Conservation (phyloP, 2,113 vertebrate species). For the Fregetta grallaria region DNA sequence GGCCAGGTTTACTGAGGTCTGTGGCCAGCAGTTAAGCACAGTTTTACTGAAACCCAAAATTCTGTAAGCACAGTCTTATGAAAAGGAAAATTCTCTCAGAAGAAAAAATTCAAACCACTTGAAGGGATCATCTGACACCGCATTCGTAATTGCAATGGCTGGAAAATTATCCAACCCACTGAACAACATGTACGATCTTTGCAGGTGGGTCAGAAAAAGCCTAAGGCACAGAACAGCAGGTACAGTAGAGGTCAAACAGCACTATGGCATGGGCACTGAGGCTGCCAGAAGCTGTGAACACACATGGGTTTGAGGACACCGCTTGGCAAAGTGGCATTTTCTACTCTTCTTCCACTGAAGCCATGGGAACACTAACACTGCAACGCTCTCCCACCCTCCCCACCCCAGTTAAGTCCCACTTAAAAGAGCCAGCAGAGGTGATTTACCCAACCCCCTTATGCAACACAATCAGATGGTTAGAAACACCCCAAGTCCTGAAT, state of each 20-base stretch:
- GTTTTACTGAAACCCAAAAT: not conserved
- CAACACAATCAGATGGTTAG: not conserved
- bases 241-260: not conserved
- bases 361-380: not conserved
- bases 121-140: not conserved
- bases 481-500: not conserved
- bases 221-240: not conserved
- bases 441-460: not conserved
- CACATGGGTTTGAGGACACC: not conserved
- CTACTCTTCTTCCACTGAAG: not conserved
- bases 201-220: constrained; percentile 18
- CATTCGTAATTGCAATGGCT: not conserved
- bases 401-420: not conserved
- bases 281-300: not conserved
- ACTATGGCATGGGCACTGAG: not conserved
- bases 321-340: not conserved
- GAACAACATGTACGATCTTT: not conserved
- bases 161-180: not conserved
- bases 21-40: not conserved
- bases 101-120: not conserved
- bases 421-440: not conserved
- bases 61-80: not conserved
- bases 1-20: not conserved
- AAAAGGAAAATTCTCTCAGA: not conserved
- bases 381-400: not conserved